phyloP scores from a whole-genome alignment of 2,113 vertebrate genomes.

The Gavia stellata region DNA sequence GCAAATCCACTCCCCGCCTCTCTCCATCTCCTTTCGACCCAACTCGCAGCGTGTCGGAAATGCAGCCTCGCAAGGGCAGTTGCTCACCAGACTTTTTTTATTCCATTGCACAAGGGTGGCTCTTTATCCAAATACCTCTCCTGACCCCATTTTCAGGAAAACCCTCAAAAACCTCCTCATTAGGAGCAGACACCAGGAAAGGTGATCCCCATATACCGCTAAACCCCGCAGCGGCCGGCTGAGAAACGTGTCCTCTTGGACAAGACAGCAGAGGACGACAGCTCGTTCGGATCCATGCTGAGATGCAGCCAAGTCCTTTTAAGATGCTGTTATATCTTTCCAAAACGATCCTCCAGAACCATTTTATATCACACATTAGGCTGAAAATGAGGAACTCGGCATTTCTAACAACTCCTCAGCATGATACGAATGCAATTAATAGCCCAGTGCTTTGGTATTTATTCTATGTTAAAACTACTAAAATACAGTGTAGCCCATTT shows the following conservation, averaged over 20 bases:
- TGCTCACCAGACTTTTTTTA: not conserved
- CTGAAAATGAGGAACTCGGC: not conserved
- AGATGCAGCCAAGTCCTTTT: not conserved
- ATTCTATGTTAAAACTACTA: rapidly evolving
- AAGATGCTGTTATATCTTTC: not conserved
- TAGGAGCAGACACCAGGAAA: not conserved
- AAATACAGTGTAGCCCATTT: rapidly evolving
- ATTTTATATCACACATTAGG: not conserved
- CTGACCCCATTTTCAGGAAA: rapidly evolving
- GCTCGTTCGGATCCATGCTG: not conserved
- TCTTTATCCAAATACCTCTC: not conserved
- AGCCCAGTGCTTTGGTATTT: not conserved
- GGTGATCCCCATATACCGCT: rapidly evolving
- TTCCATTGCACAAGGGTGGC: too few species aligned
- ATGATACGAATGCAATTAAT: rapidly evolving
- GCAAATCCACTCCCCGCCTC: not conserved
- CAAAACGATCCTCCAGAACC: not conserved
- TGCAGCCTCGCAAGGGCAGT: not conserved
- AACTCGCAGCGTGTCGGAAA: rapidly evolving
- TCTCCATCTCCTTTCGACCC: rapidly evolving
- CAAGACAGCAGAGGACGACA: not conserved
- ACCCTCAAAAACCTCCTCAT: not conserved
- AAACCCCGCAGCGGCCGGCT: rapidly evolving
- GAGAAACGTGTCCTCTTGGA: not conserved
- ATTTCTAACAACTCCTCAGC: not conserved